phyloP scores from a whole-genome alignment of 2,797 vertebrate species.

The Eulemur albifrons region DNA sequence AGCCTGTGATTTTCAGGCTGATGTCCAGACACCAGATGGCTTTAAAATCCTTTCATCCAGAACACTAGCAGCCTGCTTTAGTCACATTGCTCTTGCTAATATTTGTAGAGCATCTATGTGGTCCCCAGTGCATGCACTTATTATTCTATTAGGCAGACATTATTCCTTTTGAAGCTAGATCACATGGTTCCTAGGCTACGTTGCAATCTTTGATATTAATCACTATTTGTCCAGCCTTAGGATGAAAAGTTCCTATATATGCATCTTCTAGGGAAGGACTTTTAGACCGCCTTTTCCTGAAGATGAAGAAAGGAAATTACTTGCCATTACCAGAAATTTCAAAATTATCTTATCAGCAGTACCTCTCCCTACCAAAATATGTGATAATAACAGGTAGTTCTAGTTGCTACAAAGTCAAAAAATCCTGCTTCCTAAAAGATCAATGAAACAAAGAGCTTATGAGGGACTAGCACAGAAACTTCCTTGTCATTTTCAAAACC shows the following conservation, averaged over 20 bases:
- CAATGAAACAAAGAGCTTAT: neutral
- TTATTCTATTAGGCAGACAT: conserved; percentile 57
- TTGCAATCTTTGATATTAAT: conserved; percentile 22
- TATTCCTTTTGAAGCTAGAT: conserved; percentile 45
- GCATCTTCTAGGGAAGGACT: neutral
- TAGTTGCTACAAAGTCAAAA: neutral
- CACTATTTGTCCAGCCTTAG: conserved; percentile 25
- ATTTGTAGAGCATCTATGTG: conserved; percentile 81
- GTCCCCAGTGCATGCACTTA: conserved; percentile 44
- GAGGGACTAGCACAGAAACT: neutral
- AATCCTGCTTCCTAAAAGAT: neutral
- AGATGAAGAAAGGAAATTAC: neutral
- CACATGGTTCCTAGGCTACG: neutral
- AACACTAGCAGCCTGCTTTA: conserved; percentile 80
- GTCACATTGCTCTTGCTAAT: conserved; percentile 82
- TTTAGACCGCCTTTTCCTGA: neutral
- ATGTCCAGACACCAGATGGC: conserved; percentile 86
- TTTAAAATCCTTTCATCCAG: conserved; percentile 81
- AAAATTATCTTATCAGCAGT: neutral
- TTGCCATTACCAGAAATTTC: neutral
- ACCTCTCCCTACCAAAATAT: neutral
- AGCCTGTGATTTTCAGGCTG: conserved; percentile 82
- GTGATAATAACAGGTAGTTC: neutral
- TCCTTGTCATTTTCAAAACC: neutral
- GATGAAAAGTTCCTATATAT: neutral